Evolutionary conservation across 2,113 vertebrate species (phyloP).

Genomic region (Orcinus orca): DNA sequence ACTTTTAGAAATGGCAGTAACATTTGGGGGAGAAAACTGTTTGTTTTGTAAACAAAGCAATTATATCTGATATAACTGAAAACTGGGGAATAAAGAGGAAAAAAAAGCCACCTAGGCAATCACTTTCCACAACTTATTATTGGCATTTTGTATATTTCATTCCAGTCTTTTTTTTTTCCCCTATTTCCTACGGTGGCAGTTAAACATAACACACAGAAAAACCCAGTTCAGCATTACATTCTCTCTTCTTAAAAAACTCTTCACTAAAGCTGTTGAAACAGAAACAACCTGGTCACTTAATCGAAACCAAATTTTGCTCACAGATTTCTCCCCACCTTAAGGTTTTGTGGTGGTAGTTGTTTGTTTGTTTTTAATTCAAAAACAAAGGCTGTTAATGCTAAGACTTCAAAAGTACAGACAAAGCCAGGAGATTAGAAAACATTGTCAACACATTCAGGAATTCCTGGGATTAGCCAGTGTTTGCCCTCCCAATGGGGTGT

Average conservation of each 20-base stretch:
- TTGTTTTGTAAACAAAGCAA: slow-evolving; percentile 36
- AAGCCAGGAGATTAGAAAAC: background rate
- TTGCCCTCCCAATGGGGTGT: background rate
- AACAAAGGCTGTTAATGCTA: background rate
- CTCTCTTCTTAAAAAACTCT: background rate
- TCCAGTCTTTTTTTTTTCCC: background rate
- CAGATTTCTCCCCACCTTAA: background rate
- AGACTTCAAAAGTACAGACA: background rate
- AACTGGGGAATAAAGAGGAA: background rate
- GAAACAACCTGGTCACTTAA: background rate
- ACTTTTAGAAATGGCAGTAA: background rate
- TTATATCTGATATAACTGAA: background rate
- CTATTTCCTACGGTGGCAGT: background rate
- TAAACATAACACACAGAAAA: background rate
- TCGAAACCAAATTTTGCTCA: background rate
- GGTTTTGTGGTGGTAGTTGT: background rate
- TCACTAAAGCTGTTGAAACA: slow-evolving; percentile 20
- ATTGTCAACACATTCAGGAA: background rate
- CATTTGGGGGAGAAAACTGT: background rate
- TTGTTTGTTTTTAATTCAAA: background rate
- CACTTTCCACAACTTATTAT: background rate
- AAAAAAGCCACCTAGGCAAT: background rate
- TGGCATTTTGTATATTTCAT: background rate
- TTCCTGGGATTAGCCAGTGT: background rate
- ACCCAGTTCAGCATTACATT: background rate